These are phyloP conservation scores for Nanorana parkeri DNA, from an alignment of 2,113 vertebrate species.

Conservation along the genomic window DNA sequence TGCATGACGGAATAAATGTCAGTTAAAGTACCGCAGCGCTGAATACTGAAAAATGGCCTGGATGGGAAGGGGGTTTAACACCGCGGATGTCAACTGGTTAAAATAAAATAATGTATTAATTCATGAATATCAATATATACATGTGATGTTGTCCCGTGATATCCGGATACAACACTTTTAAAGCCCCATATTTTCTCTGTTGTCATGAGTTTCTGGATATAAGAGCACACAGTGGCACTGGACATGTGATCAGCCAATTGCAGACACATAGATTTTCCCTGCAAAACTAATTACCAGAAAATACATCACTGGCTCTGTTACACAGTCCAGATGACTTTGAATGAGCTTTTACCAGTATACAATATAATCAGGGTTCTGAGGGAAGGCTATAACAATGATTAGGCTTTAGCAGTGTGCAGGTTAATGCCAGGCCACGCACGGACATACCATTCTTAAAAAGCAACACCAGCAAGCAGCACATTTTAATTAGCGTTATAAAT, in stretches of 20 bases:
- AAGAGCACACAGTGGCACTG: not conserved
- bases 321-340: constrained; percentile 23
- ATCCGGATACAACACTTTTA: no score
- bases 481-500: not conserved
- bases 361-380: constrained; percentile 3
- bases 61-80: no score
- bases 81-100: no score
- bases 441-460: not conserved
- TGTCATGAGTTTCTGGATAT: no score
- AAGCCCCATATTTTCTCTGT: no score
- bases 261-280: not conserved
- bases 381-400: constrained; percentile 7
- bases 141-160: no score
- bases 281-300: not conserved
- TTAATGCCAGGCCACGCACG: not conserved
- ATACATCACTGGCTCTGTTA: constrained; percentile 10
- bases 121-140: no score
- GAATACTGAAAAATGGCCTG: no score
- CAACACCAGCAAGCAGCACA: not conserved
- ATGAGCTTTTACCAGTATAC: not conserved
- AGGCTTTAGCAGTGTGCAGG: constrained; percentile 21
- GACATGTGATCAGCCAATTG: not conserved
- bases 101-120: no score
- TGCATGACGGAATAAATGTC: no score
- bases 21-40: no score